Percentiles rank a stretch among this genome's conserved stretches.
Conservation (phyloP, 1,140 invertebrate genomes). For the Myzus persicae region DNA sequence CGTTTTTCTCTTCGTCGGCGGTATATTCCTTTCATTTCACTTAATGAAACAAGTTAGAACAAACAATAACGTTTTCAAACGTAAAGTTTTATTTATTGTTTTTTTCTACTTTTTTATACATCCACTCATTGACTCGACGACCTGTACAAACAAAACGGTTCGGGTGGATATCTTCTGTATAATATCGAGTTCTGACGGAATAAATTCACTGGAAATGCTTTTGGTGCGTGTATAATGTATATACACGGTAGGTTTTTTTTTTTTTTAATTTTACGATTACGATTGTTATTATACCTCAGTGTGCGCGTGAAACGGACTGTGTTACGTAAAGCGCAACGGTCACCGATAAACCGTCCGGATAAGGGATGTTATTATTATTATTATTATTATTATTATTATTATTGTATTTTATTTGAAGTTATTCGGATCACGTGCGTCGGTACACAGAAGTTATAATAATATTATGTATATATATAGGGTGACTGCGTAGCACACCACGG, state of each 20-base stretch:
- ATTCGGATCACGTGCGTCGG: conserved; percentile 46
- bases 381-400: conserved; percentile 31
- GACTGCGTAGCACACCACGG: background rate
- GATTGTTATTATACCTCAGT: background rate
- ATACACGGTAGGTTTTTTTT: background rate
- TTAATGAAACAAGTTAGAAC: conserved; percentile 3
- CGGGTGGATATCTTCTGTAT: background rate
- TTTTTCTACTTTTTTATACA: background rate
- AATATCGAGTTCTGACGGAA: background rate
- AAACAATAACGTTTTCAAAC: background rate
- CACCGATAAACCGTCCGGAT: conserved; percentile 41
- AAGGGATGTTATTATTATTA: conserved; percentile 39
- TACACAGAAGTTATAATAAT: background rate
- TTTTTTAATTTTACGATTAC: conserved; percentile 29
- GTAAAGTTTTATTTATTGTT: background rate
- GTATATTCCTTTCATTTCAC: background rate
- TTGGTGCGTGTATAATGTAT: background rate
- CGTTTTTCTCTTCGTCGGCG: background rate
- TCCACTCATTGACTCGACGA: background rate
- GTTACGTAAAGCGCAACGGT: background rate
- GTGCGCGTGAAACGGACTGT: background rate
- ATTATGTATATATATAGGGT: background rate
- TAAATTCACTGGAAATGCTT: background rate
- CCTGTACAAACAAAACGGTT: background rate
- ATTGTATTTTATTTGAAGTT: conserved; percentile 37